Conservation (phyloP, 2,888 invertebrate genomes). For the Caenorhabditis doughertyi region DNA sequence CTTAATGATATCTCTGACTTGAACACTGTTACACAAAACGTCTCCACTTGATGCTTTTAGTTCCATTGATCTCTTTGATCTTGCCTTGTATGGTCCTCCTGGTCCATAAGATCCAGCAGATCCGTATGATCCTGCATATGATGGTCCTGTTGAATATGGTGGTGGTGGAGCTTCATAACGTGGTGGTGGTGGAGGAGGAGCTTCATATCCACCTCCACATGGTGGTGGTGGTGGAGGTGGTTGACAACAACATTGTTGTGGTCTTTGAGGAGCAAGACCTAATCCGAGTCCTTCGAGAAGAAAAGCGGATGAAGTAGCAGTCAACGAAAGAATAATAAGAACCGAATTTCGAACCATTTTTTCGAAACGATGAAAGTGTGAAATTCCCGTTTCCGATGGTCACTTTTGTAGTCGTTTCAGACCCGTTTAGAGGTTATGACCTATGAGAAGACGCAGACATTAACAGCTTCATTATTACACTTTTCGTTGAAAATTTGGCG, state of each 20-base stretch:
- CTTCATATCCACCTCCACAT: conserved; percentile 60
- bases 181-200: conserved; percentile 57
- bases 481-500: conserved; percentile 46
- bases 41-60: conserved; percentile 58
- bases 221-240: conserved; percentile 65
- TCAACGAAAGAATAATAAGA: conserved; percentile 33
- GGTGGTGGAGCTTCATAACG: conserved; percentile 36
- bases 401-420: conserved; percentile 48
- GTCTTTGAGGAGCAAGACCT: conserved; percentile 45
- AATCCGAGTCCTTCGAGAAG: conserved; percentile 63
- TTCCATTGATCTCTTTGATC: conserved; percentile 52
- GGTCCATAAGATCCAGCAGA: conserved; percentile 40
- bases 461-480: conserved; percentile 53
- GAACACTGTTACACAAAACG: conserved; percentile 59
- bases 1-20: conserved; percentile 61
- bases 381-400: conserved; percentile 47
- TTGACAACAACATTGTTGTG: conserved; percentile 56
- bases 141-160: conserved; percentile 37
- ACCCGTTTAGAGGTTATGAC: background rate
- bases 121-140: conserved; percentile 52
- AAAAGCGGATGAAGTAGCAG: conserved; percentile 53
- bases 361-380: too few species aligned
- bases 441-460: conserved; percentile 26
- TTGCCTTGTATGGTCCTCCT: conserved; percentile 35
- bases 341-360: conserved; percentile 52